Evolutionary conservation across 2,888 invertebrate genomes (phyloP).

Genomic region (Nephrotoma guestfalica): DNA sequence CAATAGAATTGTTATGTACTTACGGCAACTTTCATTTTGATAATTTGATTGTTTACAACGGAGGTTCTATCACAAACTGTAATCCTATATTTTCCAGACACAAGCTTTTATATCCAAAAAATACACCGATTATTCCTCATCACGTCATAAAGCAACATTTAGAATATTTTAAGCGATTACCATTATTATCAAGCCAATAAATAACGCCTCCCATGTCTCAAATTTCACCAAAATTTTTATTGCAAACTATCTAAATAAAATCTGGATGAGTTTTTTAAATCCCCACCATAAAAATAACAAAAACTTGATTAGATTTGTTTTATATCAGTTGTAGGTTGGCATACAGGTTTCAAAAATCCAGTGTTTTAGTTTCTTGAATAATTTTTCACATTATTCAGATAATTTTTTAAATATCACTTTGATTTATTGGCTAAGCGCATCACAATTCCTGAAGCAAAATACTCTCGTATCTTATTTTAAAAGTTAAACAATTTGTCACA

Average conservation of each 20-base stretch:
- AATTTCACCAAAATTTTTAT: background rate
- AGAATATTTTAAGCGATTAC: background rate
- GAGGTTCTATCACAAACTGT: background rate
- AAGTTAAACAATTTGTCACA: background rate
- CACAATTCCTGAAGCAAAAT: background rate
- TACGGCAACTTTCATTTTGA: background rate
- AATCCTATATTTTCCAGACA: background rate
- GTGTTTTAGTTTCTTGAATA: background rate
- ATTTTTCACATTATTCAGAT: background rate
- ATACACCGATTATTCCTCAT: background rate
- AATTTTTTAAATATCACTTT: background rate
- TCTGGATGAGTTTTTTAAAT: background rate
- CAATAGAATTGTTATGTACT: background rate
- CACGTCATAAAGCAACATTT: background rate
- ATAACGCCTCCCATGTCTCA: background rate
- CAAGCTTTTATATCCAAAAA: background rate
- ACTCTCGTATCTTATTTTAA: background rate
- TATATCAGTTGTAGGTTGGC: background rate
- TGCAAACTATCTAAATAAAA: background rate
- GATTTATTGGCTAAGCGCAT: background rate
- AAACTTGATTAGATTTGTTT: background rate
- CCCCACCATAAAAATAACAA: background rate
- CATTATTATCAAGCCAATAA: background rate
- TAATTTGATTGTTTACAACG: background rate
- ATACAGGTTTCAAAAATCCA: background rate